Percentiles rank a stretch among this genome's conserved stretches.
Conservation (phyloP, 2,797 vertebrate genomes). For the Enteromius argenteus region DNA sequence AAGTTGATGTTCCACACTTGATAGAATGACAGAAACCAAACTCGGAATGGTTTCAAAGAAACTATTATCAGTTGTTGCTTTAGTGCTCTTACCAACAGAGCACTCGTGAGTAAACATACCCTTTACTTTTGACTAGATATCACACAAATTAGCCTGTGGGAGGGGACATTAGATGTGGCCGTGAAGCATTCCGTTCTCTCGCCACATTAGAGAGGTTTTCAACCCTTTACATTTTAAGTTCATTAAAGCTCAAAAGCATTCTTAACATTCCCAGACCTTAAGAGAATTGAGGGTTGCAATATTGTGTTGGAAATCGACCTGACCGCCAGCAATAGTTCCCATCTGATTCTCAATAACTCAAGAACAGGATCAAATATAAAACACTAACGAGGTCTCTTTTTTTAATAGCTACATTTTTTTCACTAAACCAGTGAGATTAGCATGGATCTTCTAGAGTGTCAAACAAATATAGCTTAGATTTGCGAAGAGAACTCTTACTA, state of each 20-base stretch:
- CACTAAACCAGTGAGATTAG: not conserved
- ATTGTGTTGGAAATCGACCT: slow-evolving; percentile 38
- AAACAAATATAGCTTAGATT: not conserved
- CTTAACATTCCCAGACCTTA: slow-evolving; percentile 56
- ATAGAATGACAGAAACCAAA: slow-evolving; percentile 8
- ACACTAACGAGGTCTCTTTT: not conserved
- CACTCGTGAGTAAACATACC: slow-evolving; percentile 37
- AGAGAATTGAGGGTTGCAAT: slow-evolving; percentile 40
- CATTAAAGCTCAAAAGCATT: slow-evolving; percentile 57
- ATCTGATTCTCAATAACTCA: slow-evolving; percentile 9
- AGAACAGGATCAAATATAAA: not conserved
- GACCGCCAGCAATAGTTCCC: slow-evolving; percentile 28
- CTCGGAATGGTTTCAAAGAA: slow-evolving; percentile 24
- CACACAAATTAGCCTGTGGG: slow-evolving; percentile 49
- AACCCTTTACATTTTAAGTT: slow-evolving; percentile 58
- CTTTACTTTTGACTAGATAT: slow-evolving; percentile 42
- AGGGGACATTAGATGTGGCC: slow-evolving; percentile 57
- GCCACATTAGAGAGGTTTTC: slow-evolving; percentile 61
- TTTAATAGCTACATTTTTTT: not conserved
- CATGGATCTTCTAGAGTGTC: not conserved
- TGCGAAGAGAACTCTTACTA: not conserved
- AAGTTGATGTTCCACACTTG: not conserved
- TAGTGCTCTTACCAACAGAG: slow-evolving; percentile 6
- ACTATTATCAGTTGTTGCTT: slow-evolving; percentile 39
- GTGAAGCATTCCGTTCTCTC: slow-evolving; percentile 51